Evolutionary conservation across 1,140 invertebrate genomes (phyloP), one percentile per base, ranked within the genome.

Genomic region (Lepidurus packardi): DNA sequence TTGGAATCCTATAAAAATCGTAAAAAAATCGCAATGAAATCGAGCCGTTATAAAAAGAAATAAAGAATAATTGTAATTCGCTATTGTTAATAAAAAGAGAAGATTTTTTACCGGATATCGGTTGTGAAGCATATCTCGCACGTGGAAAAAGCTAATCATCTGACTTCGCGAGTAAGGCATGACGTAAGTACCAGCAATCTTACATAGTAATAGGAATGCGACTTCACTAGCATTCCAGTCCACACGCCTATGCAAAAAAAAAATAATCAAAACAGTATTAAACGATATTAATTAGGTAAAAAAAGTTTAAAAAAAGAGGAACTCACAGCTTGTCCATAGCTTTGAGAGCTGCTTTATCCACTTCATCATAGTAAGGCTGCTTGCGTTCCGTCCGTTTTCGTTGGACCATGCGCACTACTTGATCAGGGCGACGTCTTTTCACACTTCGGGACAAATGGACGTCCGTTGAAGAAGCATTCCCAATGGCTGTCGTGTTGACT

Each of bases 171-270:
- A n/a, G 82, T 87, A 87, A 0, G 88, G 88, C 79, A 87, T 88
- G 4, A 93, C 83, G 81, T 91, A 91, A 74, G 87, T 82, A 81
- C 87, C 88, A 0, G 90, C 90, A 0, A 91, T 90, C 78, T 91
- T 90, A 79, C 90, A 90, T 25, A 93, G 85, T 0, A 92, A 84
- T 3, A 94, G 81, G 13, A 91, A 84, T 9, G 88, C 88, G 82
- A 92, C 91, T 82, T 92, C 91, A 16, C 86, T 83, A 0, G 86
- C 81, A 1, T 87, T 86, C 53, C 53, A 77, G 21, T 87, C 86
- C 0, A 90, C 89, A 74, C 84, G 82, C 73, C 84, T 84, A 77
- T 45, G 80, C 3, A 80, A 8, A 73, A 76, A 80, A 16, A 78
- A 10, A 73, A 73, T 16, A 0, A 3, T 74, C 0, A 74, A 42